Base-by-base conservation (phyloP, 1,140 invertebrate genomes). In the Drosophila tristis region DNA sequence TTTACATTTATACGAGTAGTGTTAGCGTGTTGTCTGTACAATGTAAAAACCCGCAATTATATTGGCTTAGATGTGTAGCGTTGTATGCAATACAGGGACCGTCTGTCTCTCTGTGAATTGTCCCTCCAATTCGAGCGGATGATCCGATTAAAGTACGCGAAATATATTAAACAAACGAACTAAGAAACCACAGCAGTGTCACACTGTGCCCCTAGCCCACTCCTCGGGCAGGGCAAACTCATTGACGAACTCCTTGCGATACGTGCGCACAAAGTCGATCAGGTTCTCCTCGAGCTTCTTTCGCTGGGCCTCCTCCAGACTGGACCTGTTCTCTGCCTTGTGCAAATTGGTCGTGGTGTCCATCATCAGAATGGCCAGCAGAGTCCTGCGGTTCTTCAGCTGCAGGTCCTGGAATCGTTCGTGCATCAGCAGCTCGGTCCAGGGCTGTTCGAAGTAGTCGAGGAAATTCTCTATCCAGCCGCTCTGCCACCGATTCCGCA, bases 341-440 rank as follows among this genome's bases (percentile, higher is more conserved):
- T 25, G 11, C 4, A 42, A 2, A 2, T 23, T 25, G 3, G 0
- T 16, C 13, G 4, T 58, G 1, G 50, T 64, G 16, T 68, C 55
- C 45, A 51, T 59, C 47, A 82, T 9, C 26, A 86, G n/a, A 51
- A 68, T 68, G 8, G 78, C 29, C 7, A 59, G 55, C n/a, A 86
- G 43, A 0, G 59, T 26, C 0, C 26, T 2, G 6, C 65, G 65
- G 20, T 87, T 87, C 23, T 70, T 62, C 1, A 31, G 2, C 8
- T 84, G 82, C 25, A 87, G 15, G 5, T 87, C 84, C 1, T 50
- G 53, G 26, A 89, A 87, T 2, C 71, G 51, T 31, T 87, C 84
- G 35, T 87, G 82, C 82, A 87, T 79, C 2, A 87, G 20, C 4
- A 68, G 67, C 29, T 87, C 82, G 0, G 82, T 87, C 82, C 82